Base-by-base conservation (phyloP, 2,113 vertebrate genomes). In the Alexandromys fortis region DNA sequence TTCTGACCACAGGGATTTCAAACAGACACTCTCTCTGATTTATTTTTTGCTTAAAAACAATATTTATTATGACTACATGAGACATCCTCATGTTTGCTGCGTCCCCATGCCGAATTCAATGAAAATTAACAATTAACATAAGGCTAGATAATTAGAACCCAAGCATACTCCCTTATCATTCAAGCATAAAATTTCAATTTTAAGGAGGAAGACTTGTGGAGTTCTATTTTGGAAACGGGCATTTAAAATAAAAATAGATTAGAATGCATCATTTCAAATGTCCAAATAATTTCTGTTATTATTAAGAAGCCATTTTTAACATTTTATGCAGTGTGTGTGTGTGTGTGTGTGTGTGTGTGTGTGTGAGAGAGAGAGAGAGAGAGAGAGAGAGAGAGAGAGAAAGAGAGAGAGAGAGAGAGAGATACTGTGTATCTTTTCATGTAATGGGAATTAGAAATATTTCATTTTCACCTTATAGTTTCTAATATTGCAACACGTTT, bases 1-100 rank as follows among this genome's bases (percentile, higher is more conserved):
- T 96, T 79, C 68, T 92, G 55, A 89, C 72, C 86, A 94, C 28
- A 52, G 86, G 85, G 28, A 7, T 77, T 95, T 93, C 28, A 86
- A 95, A 93, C 14, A 89, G 35, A 45, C n/a, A 75, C 21, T 92
- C 24, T 70, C 42, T 79, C 21, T 89, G 68, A 95, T 94, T 93
- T 95, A 92, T 63, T 72, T 70, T 96, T 58, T 89, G 61, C 30
- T 96, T 96, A 70, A 78, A 96, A 93, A 85, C 24, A 92, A 78
- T 93, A 82, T 65, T 86, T 96, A 94, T 38, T 86, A 21, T 47
- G 38, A 72, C 13, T 89, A 11, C 24, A 87, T 93, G 91, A 95
- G 86, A 86, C 52, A 33, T 35, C 73, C 87, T 72, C 52, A 45
- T 81, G 55, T 87, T 95, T 82, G 70, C 38, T 70, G 35, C 82